Evolutionary conservation across 2,888 invertebrate genomes (phyloP).

Genomic region (Sphaerophoria taeniata): DNA sequence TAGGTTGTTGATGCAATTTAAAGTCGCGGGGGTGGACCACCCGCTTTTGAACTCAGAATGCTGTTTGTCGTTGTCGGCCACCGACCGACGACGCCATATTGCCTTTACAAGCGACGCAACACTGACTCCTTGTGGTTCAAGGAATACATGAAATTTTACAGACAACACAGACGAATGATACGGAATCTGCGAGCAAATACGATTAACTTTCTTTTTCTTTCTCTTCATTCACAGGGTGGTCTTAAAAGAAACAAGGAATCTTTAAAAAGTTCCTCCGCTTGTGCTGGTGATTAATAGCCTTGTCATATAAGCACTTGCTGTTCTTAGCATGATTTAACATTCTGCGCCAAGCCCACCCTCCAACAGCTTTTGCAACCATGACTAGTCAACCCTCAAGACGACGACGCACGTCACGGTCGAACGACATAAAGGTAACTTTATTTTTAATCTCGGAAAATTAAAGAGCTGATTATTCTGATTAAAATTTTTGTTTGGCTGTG

Average conservation of each 20-base stretch:
- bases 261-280: constrained; percentile 8
- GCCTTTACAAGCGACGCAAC: background rate
- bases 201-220: background rate
- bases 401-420: too few species aligned
- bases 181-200: constrained; percentile 29
- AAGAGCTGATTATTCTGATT: constrained; percentile 61
- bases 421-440: background rate
- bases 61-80: too few species aligned
- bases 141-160: constrained; percentile 34
- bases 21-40: too few species aligned
- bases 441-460: constrained; percentile 52
- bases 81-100: too few species aligned
- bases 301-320: constrained; percentile 38
- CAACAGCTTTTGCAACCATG: too few species aligned
- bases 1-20: background rate
- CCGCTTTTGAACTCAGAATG: too few species aligned
- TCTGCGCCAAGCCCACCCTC: background rate
- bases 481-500: constrained; percentile 13
- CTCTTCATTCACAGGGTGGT: constrained; percentile 15
- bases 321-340: constrained; percentile 31
- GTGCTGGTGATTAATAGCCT: constrained; percentile 47
- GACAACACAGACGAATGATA: constrained; percentile 12
- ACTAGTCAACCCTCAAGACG: too few species aligned
- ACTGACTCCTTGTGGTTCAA: constrained; percentile 11
- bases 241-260: background rate